Conservation (phyloP, 2,113 vertebrate genomes). For the Nothoprocta pentlandii region DNA sequence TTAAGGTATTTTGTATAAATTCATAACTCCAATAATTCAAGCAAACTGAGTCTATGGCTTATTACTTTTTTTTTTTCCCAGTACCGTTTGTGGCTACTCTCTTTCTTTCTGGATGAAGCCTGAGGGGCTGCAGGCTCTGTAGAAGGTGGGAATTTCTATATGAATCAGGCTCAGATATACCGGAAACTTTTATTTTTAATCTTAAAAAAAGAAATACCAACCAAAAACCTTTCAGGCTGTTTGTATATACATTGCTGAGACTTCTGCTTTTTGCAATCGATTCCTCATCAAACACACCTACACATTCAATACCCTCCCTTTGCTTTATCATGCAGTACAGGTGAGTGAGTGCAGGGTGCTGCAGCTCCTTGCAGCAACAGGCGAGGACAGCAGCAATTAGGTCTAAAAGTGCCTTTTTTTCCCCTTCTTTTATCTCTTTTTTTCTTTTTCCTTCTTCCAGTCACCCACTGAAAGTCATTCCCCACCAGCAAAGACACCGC, state of each 20-base stretch:
- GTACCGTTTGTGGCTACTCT: accelerated
- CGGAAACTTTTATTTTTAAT: not conserved
- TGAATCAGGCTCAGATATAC: not conserved
- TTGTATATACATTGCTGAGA: not conserved
- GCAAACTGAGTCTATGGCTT: not conserved
- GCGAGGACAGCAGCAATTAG: no score
- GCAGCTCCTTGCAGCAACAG: no score
- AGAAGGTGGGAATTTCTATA: not conserved
- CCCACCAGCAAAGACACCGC: no score
- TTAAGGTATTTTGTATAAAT: not conserved
- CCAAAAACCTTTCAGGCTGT: not conserved
- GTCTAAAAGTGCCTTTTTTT: no score
- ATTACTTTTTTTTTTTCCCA: not conserved
- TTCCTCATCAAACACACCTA: not conserved
- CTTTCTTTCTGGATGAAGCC: not conserved
- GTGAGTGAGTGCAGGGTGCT: not conserved
- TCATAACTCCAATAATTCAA: not conserved
- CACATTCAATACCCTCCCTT: not conserved
- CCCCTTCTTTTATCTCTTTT: no score
- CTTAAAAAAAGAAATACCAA: no score
- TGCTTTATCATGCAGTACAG: not conserved
- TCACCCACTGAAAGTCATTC: no score
- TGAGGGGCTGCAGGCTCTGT: not conserved
- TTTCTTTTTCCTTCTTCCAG: no score
- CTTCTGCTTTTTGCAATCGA: not conserved